Percentiles rank a stretch among this genome's conserved stretches.
These are phyloP conservation scores for Lacanobia oleracea DNA, from an alignment of 2,888 invertebrate species.

Conservation along the genomic window DNA sequence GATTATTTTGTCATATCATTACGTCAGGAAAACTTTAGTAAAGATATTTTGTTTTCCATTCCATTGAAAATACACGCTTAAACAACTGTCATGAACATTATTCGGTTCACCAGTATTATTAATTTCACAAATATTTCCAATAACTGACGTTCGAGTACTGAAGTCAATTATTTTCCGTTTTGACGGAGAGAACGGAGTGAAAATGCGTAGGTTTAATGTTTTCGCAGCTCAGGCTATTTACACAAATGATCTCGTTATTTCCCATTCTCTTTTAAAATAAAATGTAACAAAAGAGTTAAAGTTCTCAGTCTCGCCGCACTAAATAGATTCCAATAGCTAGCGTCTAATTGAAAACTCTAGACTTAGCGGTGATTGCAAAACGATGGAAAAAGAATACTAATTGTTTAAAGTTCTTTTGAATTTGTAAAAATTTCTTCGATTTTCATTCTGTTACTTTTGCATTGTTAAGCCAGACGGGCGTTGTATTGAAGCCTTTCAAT, in stretches of 20 bases:
- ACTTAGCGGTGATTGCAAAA: slow-evolving; percentile 56
- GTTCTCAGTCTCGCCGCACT: slow-evolving; percentile 21
- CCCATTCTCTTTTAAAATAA: slow-evolving; percentile 6
- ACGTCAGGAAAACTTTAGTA: background rate
- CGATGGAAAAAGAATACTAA: slow-evolving; percentile 54
- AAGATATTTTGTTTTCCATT: background rate
- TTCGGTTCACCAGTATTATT: background rate
- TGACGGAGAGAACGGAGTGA: background rate
- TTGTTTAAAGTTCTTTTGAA: slow-evolving; percentile 48
- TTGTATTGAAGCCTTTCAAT: slow-evolving; percentile 32
- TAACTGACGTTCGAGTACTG: background rate
- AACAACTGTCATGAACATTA: slow-evolving; percentile 6
- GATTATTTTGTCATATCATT: background rate
- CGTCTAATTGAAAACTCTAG: slow-evolving; percentile 54
- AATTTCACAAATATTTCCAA: slow-evolving; percentile 17
- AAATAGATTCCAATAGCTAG: slow-evolving; percentile 52
- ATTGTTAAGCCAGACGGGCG: slow-evolving; percentile 40
- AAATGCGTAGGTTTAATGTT: background rate
- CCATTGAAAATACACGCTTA: background rate
- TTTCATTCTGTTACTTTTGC: slow-evolving; percentile 43
- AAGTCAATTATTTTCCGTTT: slow-evolving; percentile 13
- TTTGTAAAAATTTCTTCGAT: slow-evolving; percentile 46
- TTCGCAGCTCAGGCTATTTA: background rate
- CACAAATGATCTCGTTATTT: slow-evolving; percentile 8
- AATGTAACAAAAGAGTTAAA: slow-evolving; percentile 27